Evolutionary conservation across 1,140 invertebrate genomes (phyloP).

Genomic region (Batillaria attramentaria): DNA sequence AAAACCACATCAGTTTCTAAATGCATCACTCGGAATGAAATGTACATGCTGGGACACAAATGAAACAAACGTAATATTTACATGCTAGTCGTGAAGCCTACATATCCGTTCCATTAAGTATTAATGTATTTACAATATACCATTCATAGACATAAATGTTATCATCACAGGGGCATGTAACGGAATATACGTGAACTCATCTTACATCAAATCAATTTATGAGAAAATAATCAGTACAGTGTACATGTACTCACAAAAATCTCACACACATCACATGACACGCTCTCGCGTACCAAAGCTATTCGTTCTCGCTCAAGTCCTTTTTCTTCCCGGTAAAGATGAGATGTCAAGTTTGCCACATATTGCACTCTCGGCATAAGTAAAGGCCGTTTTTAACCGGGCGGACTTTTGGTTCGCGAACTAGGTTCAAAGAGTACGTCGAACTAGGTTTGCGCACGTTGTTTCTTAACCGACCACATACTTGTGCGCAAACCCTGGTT

Average conservation of each 20-base stretch:
- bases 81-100: neutral
- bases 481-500: no score
- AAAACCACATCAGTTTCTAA: no score
- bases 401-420: no score
- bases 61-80: neutral
- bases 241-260: neutral
- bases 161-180: conserved; percentile 7
- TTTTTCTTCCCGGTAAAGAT: no score
- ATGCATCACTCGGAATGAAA: neutral
- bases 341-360: no score
- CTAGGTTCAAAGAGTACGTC: no score
- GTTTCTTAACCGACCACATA: no score
- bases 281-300: neutral
- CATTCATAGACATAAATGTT: neutral
- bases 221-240: neutral
- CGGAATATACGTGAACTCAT: neutral
- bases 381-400: no score
- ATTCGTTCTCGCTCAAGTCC: no score
- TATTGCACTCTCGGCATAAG: no score
- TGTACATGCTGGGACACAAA: neutral
- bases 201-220: neutral
- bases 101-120: neutral
- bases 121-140: neutral
- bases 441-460: no score
- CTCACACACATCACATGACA: neutral